Percentiles rank a stretch among this genome's conserved stretches.
Evolutionary conservation across 2,888 invertebrate genomes (phyloP).

Genomic region (Rhagium mordax): DNA sequence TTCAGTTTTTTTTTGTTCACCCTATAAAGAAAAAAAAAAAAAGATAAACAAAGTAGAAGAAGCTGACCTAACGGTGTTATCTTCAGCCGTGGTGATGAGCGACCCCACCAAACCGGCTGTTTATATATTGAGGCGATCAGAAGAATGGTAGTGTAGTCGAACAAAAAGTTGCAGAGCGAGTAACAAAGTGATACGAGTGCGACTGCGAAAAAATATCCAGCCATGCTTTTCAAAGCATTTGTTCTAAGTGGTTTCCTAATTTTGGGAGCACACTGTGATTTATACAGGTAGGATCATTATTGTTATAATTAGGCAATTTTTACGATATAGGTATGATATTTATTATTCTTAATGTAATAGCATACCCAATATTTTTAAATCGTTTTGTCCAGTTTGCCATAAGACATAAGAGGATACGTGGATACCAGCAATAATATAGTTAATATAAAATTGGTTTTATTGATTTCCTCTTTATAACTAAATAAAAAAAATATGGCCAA

Average conservation of each 20-base stretch:
- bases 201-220: constrained; percentile 12
- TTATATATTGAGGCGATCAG: constrained; percentile 55
- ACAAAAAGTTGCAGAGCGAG: constrained; percentile 26
- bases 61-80: constrained; percentile 61
- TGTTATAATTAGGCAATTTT: no score
- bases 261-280: constrained; percentile 52
- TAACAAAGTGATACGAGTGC: constrained; percentile 30
- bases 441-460: no score
- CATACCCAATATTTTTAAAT: no score
- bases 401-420: no score
- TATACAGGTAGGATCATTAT: constrained; percentile 51
- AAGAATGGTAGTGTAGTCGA: constrained; percentile 39
- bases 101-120: constrained; percentile 47
- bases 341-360: no score
- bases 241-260: constrained; percentile 50
- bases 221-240: constrained; percentile 54
- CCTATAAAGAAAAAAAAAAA: constrained; percentile 26
- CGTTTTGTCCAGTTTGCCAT: no score
- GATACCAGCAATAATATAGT: no score
- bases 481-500: no score
- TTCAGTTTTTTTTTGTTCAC: constrained; percentile 30
- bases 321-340: no score
- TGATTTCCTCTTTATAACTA: no score
- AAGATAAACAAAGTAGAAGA: constrained; percentile 54
- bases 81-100: constrained; percentile 53